Evolutionary conservation across 2,888 invertebrate species (phyloP).

Genomic region (Drosophila kokeensis): DNA sequence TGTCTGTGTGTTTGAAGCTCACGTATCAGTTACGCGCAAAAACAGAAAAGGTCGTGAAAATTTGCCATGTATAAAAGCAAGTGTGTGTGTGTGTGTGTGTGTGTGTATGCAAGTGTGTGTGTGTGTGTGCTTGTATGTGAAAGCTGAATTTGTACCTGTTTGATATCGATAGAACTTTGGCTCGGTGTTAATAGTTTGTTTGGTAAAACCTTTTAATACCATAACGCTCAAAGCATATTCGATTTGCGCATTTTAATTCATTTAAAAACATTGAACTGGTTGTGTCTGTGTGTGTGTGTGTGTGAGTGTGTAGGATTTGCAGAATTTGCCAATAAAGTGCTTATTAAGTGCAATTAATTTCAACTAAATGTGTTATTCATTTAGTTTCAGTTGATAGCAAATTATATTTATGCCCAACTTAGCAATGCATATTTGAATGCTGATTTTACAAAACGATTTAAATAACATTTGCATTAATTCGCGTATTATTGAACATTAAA

Average conservation of each 20-base stretch:
- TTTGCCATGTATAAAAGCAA: slow-evolving; percentile 13
- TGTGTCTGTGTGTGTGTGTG: background rate
- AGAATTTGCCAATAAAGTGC: background rate
- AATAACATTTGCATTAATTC: background rate
- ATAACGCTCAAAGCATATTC: slow-evolving; percentile 39
- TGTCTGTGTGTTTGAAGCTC: slow-evolving; percentile 24
- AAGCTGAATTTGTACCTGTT: slow-evolving; percentile 11
- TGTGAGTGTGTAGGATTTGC: background rate
- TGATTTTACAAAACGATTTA: background rate
- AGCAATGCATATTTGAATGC: background rate
- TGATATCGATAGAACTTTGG: slow-evolving; percentile 61
- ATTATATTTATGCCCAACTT: background rate
- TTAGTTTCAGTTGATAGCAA: background rate
- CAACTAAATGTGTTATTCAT: background rate
- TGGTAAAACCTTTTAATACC: slow-evolving; percentile 58
- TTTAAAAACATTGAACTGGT: slow-evolving; percentile 38
- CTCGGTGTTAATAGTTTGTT: slow-evolving; percentile 1
- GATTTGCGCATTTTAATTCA: slow-evolving; percentile 58
- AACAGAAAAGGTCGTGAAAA: slow-evolving; percentile 38
- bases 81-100: background rate
- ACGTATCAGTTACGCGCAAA: slow-evolving; percentile 56
- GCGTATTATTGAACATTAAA: background rate
- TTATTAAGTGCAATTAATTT: slow-evolving; percentile 5
- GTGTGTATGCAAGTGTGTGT: slow-evolving; percentile 1
- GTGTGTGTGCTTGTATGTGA: background rate